These are phyloP conservation scores for Aleadryas rufinucha DNA, from an alignment of 2,113 vertebrate species.

Conservation along the genomic window DNA sequence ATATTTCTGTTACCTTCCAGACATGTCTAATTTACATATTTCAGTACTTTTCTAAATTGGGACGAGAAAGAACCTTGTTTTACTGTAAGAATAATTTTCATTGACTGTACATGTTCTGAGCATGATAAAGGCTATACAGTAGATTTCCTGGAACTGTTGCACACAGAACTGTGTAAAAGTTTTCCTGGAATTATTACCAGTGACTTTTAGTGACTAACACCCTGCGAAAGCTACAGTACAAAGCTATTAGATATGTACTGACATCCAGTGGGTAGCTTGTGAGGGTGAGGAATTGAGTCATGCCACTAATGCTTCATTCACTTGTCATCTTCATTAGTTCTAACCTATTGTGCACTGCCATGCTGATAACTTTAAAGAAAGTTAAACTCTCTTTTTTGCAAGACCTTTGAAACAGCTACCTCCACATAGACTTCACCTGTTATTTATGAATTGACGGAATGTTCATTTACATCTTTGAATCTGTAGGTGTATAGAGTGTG, in stretches of 20 bases:
- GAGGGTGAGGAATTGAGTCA: not conserved
- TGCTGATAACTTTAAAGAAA: not conserved
- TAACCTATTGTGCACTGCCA: not conserved
- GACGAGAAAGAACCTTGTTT: not conserved
- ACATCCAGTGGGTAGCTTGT: not conserved
- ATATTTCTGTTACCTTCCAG: not conserved
- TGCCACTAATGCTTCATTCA: not conserved
- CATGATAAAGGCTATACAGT: not conserved
- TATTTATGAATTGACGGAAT: not conserved
- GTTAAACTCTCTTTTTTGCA: not conserved
- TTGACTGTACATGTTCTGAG: not conserved
- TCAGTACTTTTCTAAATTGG: not conserved
- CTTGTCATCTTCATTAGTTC: not conserved
- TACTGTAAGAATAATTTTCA: not conserved
- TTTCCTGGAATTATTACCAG: not conserved
- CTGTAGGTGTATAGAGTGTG: not conserved
- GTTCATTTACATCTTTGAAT: not conserved
- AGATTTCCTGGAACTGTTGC: not conserved
- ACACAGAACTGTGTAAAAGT: not conserved
- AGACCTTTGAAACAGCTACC: not conserved
- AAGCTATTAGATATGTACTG: not conserved
- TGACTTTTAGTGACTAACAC: not conserved
- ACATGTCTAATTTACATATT: not conserved
- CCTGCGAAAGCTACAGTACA: not conserved
- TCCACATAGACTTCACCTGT: fast-evolving